A percentile compares a stretch with the other conserved stretches of the same genome.
phyloP scores from a whole-genome alignment of 2,888 invertebrate species.

The Euspilapteryx auroguttella region DNA sequence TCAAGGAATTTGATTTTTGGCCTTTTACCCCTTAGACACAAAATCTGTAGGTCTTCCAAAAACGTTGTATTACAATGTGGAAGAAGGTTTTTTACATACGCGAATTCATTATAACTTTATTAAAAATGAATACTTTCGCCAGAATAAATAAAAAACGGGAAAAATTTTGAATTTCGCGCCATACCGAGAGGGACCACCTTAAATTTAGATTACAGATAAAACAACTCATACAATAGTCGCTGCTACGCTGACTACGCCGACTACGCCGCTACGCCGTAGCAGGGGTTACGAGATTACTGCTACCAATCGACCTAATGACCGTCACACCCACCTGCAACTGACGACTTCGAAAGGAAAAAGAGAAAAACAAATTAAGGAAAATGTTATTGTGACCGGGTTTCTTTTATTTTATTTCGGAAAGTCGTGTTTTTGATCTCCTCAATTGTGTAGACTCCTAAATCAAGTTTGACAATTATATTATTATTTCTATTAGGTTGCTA shows the following conservation, averaged over 20 bases:
- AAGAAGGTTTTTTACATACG: no score
- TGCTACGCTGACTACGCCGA: no score
- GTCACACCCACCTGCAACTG: slow-evolving; percentile 30
- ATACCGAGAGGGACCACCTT: no score
- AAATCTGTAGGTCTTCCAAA: no score
- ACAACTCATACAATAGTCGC: slow-evolving; percentile 4
- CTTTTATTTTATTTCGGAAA: slow-evolving; percentile 5
- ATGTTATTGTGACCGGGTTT: slow-evolving; percentile 14
- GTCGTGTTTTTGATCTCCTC: slow-evolving; percentile 1
- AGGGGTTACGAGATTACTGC: slow-evolving; percentile 4
- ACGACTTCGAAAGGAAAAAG: slow-evolving; percentile 22
- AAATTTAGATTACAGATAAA: not conserved
- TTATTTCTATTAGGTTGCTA: not conserved
- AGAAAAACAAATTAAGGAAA: slow-evolving; percentile 25
- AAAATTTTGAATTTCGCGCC: no score
- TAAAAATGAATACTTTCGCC: no score
- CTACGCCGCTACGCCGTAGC: slow-evolving; percentile 11
- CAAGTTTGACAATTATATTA: slow-evolving; percentile 2
- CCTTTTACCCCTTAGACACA: no score
- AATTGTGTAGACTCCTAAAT: no score
- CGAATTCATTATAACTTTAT: no score
- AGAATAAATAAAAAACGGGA: no score
- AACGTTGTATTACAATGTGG: no score
- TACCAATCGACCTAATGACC: slow-evolving; percentile 29
- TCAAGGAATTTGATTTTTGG: no score